Percentiles rank a stretch among this genome's conserved stretches.
Conservation (phyloP, 2,888 invertebrate genomes). For the Drosophila dives region DNA sequence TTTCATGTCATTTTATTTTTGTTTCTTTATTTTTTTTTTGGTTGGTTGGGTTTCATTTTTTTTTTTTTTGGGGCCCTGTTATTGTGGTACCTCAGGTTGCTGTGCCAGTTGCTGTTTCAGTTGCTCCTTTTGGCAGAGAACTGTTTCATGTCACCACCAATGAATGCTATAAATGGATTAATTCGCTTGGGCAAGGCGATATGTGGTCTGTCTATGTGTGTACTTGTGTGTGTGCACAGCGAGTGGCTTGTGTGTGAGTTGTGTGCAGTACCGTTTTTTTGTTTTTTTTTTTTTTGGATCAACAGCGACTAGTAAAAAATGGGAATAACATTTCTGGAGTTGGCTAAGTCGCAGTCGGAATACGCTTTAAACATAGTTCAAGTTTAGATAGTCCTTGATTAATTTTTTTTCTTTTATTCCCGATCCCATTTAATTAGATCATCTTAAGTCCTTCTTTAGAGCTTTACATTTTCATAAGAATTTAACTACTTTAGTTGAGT, state of each 20-base stretch:
- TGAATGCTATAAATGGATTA: constrained; percentile 79
- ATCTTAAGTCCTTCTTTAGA: neutral
- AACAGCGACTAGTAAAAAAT: constrained; percentile 34
- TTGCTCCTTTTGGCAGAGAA: constrained; percentile 22
- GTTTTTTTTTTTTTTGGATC: constrained; percentile 41
- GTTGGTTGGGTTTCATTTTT: neutral
- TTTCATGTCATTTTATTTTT: constrained; percentile 3
- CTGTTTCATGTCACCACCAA: constrained; percentile 68
- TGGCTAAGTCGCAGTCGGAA: constrained; percentile 6
- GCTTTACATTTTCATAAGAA: neutral
- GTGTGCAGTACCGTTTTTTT: constrained; percentile 10
- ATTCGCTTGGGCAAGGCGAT: constrained; percentile 69
- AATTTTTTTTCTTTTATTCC: too few relatives aligned
- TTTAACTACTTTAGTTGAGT: neutral
- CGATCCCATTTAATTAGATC: neutral
- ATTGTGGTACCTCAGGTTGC: constrained; percentile 24
- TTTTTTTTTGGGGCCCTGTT: constrained; percentile 24
- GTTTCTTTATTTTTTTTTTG: constrained; percentile 1
- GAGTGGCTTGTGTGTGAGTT: constrained; percentile 16
- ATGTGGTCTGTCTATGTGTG: constrained; percentile 30
- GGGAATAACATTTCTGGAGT: neutral
- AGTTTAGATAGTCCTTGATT: neutral
- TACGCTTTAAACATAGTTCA: constrained; percentile 11
- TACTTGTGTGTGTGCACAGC: constrained; percentile 3
- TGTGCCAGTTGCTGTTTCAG: constrained; percentile 30